Evolutionary conservation across 92 coral and sea anemone species (phyloP).

Genomic region (Paramuricea clavata): DNA sequence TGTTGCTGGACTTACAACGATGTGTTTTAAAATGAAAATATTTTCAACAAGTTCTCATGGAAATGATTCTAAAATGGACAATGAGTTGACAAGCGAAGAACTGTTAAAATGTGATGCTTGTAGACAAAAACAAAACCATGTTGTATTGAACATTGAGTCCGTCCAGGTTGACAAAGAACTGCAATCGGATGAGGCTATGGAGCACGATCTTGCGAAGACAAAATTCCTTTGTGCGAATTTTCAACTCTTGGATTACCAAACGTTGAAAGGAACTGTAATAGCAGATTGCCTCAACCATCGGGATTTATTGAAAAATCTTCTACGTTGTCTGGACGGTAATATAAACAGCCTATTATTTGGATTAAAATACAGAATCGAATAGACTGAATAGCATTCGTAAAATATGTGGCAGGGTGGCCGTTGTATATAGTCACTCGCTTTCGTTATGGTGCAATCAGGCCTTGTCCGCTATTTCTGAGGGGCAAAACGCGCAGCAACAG

Average conservation of each 20-base stretch:
- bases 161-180: neutral
- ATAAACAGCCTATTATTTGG: neutral
- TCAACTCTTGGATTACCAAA: constrained; percentile 39
- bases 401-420: too few species aligned
- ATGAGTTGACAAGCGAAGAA: neutral
- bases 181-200: neutral
- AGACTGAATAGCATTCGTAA: too few species aligned
- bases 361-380: too few species aligned
- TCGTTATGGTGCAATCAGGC: too few species aligned
- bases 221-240: constrained; percentile 34
- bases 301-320: constrained; percentile 30
- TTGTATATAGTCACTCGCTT: too few species aligned
- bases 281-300: constrained; percentile 17
- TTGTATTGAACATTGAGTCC: neutral
- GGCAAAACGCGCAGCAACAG: too few species aligned
- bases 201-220: constrained; percentile 16
- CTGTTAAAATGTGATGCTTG: constrained; percentile 24
- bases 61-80: neutral
- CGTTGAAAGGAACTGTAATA: constrained; percentile 31
- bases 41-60: neutral
- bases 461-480: too few species aligned
- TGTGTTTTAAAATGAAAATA: constrained; percentile 29
- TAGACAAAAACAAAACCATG: neutral
- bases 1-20: constrained; percentile 10
- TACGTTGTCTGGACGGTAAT: constrained; percentile 44